Evolutionary conservation across 2,113 vertebrate genomes (phyloP), one percentile per base, ranked within the genome.

Genomic region (Oxyruncus cristatus): DNA sequence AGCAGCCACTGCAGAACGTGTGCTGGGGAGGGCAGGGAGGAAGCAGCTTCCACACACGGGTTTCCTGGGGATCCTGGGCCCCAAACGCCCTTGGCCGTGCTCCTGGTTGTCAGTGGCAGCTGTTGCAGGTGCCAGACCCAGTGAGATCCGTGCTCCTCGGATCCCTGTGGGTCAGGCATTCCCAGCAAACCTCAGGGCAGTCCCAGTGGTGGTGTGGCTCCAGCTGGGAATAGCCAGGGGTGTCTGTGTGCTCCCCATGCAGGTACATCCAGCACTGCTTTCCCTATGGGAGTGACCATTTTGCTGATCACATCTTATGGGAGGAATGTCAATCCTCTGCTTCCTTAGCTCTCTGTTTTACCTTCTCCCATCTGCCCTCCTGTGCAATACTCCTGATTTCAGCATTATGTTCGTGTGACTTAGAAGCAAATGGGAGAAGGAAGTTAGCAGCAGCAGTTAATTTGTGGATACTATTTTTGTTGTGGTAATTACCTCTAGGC

Each of bases 401-500:
- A 78, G 67, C 66, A 11, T 78, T 28, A 46, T 14, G 42, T 62
- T 89, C 75, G 53, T 33, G 86, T 32, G 95, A 91, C 87, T 56
- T 53, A 42, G 78, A 92, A 82, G 85, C 75, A 89, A 87, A 86
- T 39, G 50, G 85, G 49, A 95, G 94, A 81, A 89, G 94, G 94
- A 87, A 90, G 63, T 30, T 73, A 16, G 71, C 59, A 95, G 19
- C n/a, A 63, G 88, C 58, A 70, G 76, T 21, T 94, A 20, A 86
- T 96, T 83, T 83, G 73, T 85, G 85, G 76, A 68, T 87, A 79
- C 82, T 93, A 17, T 85, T 92, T 95, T 88, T 84, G 66, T 76
- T 26, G 73, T 52, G 68, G 88, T 56, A 89, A 95, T 93, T 95
- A 87, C 78, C 84, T 61, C 65, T 44, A 71, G 78, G 73, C 76